Percentiles rank a stretch among this genome's conserved stretches.
These are phyloP conservation scores for Gymnopithys bicolor DNA, from an alignment of 2,797 vertebrate genomes.

Conservation along the genomic window DNA sequence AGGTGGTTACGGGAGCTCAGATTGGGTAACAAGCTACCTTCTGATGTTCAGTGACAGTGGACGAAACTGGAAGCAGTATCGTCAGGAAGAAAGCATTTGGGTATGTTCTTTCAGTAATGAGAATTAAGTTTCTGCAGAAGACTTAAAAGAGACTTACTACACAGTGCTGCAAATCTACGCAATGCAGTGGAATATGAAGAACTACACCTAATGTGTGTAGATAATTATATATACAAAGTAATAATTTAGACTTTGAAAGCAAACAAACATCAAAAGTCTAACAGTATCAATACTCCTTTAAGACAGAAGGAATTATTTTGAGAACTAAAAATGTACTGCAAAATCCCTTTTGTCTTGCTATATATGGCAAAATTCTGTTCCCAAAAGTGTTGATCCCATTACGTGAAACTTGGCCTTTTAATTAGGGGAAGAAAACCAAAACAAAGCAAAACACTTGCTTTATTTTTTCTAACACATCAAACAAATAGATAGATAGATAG, in stretches of 20 bases:
- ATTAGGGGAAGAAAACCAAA: neutral
- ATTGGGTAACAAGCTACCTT: constrained; percentile 87
- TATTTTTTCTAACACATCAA: neutral
- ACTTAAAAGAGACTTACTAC: neutral
- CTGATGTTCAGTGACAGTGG: constrained; percentile 88
- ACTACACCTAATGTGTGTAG: neutral
- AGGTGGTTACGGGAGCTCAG: constrained; percentile 87
- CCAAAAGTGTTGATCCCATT: neutral
- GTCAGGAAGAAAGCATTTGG: constrained; percentile 86
- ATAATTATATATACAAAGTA: neutral
- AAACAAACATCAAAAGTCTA: neutral
- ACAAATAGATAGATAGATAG: no score
- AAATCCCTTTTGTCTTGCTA: neutral
- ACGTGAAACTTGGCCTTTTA: neutral
- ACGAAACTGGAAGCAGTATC: constrained; percentile 87
- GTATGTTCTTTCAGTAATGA: constrained; percentile 71
- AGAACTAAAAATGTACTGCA: neutral
- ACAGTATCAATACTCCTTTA: neutral
- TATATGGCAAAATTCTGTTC: neutral
- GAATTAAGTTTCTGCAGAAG: neutral
- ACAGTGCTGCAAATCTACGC: neutral
- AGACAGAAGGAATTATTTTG: neutral
- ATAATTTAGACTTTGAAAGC: neutral
- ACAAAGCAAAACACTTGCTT: neutral
- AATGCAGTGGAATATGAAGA: neutral